A percentile compares a stretch with the other conserved stretches of the same genome.
phyloP scores from a whole-genome alignment of 2,888 invertebrate genomes.

The Drosophila limbata region DNA sequence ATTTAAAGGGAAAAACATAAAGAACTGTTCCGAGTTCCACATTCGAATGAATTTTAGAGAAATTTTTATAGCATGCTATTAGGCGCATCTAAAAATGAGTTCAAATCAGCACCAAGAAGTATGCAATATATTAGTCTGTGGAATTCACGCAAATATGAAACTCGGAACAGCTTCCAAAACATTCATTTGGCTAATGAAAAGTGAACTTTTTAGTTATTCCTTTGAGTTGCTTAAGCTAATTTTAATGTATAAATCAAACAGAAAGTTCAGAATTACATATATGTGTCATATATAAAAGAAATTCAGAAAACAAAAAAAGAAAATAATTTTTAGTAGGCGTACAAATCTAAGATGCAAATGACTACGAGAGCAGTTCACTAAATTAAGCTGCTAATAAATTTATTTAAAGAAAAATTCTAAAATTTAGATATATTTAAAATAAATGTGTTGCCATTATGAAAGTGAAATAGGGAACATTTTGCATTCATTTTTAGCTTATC shows the following conservation, averaged over 20 bases:
- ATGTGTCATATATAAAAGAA: slow-evolving; percentile 57
- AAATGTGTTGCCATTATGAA: background rate
- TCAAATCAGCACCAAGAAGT: background rate
- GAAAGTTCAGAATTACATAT: slow-evolving; percentile 43
- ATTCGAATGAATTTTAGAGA: background rate
- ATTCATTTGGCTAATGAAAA: slow-evolving; percentile 44
- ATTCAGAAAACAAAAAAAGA: slow-evolving; percentile 16
- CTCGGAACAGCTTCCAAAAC: slow-evolving; percentile 6
- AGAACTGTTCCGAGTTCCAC: background rate
- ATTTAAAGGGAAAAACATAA: slow-evolving; percentile 46
- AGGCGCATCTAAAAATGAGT: background rate
- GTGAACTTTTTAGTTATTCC: slow-evolving; percentile 30
- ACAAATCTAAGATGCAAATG: slow-evolving; percentile 63
- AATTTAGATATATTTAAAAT: background rate
- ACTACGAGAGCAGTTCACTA: slow-evolving; percentile 42
- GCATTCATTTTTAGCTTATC: background rate
- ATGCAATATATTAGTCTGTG: background rate
- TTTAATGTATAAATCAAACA: slow-evolving; percentile 63
- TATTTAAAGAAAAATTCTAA: background rate
- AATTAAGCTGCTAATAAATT: background rate
- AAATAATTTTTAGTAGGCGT: slow-evolving; percentile 60
- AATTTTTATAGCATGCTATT: background rate
- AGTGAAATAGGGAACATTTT: background rate
- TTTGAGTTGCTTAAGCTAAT: slow-evolving; percentile 63
- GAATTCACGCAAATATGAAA: background rate